These are phyloP conservation scores for Hucho hucho DNA, from an alignment of 2,113 vertebrate species.

Conservation along the genomic window DNA sequence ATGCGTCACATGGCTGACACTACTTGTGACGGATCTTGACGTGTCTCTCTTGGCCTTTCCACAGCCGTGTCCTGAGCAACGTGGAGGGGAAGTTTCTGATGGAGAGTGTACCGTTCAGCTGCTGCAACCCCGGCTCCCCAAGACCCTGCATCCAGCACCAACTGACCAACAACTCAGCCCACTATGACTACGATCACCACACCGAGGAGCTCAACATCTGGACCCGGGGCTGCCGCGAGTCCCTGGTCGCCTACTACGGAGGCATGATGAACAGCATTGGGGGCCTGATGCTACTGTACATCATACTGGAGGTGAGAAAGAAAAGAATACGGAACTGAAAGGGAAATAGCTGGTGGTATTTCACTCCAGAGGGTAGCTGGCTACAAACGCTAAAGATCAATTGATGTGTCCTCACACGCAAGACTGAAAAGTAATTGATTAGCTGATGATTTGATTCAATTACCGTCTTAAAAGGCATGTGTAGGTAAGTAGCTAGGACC, in stretches of 20 bases:
- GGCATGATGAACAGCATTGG: slow-evolving; percentile 88
- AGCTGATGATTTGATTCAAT: background rate
- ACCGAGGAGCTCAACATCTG: slow-evolving; percentile 95
- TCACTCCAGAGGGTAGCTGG: background rate
- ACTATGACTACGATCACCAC: slow-evolving; percentile 96
- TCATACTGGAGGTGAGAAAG: slow-evolving; percentile 85
- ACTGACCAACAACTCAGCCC: slow-evolving; percentile 93
- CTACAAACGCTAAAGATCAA: too few species aligned
- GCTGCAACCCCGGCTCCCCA: slow-evolving; percentile 94
- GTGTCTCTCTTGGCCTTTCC: slow-evolving; percentile 27
- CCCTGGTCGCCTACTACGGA: slow-evolving; percentile 88
- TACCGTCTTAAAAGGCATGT: background rate
- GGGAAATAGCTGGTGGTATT: background rate
- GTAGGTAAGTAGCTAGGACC: background rate
- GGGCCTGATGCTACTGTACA: slow-evolving; percentile 68
- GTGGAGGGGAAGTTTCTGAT: slow-evolving; percentile 93
- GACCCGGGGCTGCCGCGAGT: slow-evolving; percentile 83
- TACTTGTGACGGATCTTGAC: background rate
- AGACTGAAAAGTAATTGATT: background rate
- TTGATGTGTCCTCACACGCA: too few species aligned
- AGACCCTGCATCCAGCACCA: slow-evolving; percentile 96
- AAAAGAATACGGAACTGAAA: accelerated
- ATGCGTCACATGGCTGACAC: background rate
- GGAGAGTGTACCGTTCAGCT: slow-evolving; percentile 96
- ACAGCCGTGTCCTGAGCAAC: slow-evolving; percentile 92